Conservation (phyloP, 2,888 invertebrate genomes). For the Dorcus parallelipipedus region DNA sequence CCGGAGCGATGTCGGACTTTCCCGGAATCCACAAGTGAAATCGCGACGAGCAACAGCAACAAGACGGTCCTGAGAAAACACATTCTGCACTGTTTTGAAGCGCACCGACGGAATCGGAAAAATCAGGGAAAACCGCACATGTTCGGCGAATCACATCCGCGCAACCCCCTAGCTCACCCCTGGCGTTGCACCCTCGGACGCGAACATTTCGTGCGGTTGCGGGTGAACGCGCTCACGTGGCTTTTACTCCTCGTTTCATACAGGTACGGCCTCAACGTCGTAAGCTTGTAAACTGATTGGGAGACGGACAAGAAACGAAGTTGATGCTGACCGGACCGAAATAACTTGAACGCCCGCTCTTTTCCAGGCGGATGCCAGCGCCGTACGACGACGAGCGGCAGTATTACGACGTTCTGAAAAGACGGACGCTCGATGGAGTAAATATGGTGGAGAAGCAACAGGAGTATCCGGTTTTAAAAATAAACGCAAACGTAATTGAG, state of each 20-base stretch:
- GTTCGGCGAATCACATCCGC: conserved; percentile 7
- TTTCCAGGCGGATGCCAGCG: conserved; percentile 12
- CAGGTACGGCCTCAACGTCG: conserved; percentile 35
- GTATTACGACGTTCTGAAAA: neutral
- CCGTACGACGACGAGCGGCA: conserved; percentile 7
- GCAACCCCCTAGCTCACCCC: neutral
- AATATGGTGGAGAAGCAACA: no score
- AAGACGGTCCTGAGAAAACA: conserved; percentile 18
- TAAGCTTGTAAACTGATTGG: conserved; percentile 37
- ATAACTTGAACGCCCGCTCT: conserved; percentile 35
- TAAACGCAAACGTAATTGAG: neutral
- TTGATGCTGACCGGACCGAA: conserved; percentile 30
- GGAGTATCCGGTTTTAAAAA: no score
- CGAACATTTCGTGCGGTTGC: conserved; percentile 7
- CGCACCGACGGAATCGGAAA: neutral
- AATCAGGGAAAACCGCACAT: conserved; percentile 8
- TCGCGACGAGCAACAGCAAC: conserved; percentile 17
- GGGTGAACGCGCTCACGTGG: conserved; percentile 13
- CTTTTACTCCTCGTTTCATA: conserved; percentile 13
- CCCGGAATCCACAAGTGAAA: conserved; percentile 22
- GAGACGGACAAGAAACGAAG: conserved; percentile 19
- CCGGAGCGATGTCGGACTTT: conserved; percentile 31
- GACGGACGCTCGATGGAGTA: no score
- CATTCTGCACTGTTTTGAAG: conserved; percentile 16
- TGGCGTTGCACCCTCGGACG: neutral